A percentile compares a stretch with the other conserved stretches of the same genome.
phyloP scores from a whole-genome alignment of 2,113 vertebrate species.

The Saiga tatarica region DNA sequence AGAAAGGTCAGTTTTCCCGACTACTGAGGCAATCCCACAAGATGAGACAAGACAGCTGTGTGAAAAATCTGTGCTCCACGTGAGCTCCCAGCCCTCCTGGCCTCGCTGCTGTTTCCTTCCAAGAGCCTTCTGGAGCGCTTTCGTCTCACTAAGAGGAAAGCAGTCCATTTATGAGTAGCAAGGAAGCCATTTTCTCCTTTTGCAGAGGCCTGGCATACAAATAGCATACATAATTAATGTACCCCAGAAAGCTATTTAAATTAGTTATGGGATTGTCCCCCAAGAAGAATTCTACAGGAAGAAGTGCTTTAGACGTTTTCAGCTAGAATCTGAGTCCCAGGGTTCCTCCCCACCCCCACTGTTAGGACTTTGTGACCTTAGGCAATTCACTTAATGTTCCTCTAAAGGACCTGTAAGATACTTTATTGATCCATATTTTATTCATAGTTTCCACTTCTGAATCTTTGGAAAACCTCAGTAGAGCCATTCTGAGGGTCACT shows the following conservation, averaged over 20 bases:
- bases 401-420: not conserved
- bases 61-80: not conserved
- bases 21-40: not conserved
- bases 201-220: not conserved
- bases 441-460: slow-evolving; percentile 24
- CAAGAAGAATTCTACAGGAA: not conserved
- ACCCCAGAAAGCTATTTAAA: slow-evolving; percentile 56
- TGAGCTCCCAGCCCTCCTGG: not conserved
- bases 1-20: not conserved
- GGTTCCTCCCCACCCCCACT: not conserved
- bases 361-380: slow-evolving; percentile 34
- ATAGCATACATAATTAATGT: slow-evolving; percentile 52
- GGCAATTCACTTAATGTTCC: slow-evolving; percentile 35
- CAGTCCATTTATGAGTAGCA: not conserved
- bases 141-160: not conserved
- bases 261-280: slow-evolving; percentile 58
- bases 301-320: not conserved
- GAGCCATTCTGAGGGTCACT: not conserved
- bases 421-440: slow-evolving; percentile 61
- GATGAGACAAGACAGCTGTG: not conserved
- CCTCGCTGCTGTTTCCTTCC: not conserved
- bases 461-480: not conserved
- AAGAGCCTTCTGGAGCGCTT: not conserved
- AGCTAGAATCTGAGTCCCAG: not conserved
- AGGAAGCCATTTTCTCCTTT: not conserved